These are phyloP conservation scores for Bergia sp. DNA, from an alignment of 92 coral and sea anemone genomes.

Conservation along the genomic window DNA sequence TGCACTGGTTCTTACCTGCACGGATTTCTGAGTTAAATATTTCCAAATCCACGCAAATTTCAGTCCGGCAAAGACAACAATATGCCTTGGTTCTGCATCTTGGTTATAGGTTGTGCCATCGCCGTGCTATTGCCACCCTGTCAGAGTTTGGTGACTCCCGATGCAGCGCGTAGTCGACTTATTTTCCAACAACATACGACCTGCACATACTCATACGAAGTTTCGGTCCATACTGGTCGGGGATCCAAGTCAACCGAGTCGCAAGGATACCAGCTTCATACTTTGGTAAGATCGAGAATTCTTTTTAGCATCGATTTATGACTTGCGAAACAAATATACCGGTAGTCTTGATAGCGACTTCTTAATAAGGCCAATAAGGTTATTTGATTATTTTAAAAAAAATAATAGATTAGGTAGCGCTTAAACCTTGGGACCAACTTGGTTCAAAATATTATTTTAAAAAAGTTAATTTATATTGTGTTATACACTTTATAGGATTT, in stretches of 20 bases:
- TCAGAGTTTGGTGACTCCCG: neutral
- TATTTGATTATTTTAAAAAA: too few species aligned
- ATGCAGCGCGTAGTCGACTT: neutral
- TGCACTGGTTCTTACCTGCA: neutral
- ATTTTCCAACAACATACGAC: slow-evolving; percentile 31
- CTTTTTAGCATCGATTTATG: neutral
- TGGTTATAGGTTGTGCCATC: neutral
- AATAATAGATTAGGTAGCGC: too few species aligned
- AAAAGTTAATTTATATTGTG: too few species aligned
- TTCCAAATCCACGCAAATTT: neutral
- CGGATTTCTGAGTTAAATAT: neutral
- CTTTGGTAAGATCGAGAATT: slow-evolving; percentile 54
- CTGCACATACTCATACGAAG: slow-evolving; percentile 84
- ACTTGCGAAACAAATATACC: too few species aligned
- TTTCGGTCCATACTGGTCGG: slow-evolving; percentile 83
- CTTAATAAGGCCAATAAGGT: too few species aligned
- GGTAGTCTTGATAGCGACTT: too few species aligned
- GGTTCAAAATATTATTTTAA: too few species aligned
- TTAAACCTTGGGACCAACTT: too few species aligned
- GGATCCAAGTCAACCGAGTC: slow-evolving; percentile 77
- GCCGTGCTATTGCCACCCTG: neutral
- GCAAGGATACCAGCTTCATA: slow-evolving; percentile 71
- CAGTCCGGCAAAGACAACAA: neutral
- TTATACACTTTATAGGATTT: too few species aligned
- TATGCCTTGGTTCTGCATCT: slow-evolving; percentile 45